A percentile compares a stretch with the other conserved stretches of the same genome.
Evolutionary conservation across 1,140 invertebrate species (phyloP).

Genomic region (Drosophila malerkotliana): DNA sequence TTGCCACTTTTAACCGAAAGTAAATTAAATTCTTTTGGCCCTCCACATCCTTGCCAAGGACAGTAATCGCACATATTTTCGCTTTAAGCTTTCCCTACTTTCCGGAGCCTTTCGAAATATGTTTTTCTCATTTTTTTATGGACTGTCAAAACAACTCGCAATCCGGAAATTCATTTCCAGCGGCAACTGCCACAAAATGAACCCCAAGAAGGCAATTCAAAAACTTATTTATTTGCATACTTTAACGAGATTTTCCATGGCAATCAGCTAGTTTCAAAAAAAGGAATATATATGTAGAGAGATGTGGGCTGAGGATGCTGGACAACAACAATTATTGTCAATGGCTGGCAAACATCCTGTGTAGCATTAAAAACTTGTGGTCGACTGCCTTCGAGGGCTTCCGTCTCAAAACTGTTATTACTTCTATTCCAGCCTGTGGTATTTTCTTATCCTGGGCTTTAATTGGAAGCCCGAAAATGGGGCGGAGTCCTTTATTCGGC

Average conservation of each 20-base stretch:
- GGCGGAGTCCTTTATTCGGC: neutral
- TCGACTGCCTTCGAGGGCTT: constrained; percentile 46
- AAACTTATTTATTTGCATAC: constrained; percentile 53
- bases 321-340: constrained; percentile 67
- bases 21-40: constrained; percentile 66
- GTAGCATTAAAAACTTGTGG: constrained; percentile 51
- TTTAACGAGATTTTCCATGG: constrained; percentile 35
- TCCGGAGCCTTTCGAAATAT: neutral
- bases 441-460: constrained; percentile 38
- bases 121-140: constrained; percentile 3
- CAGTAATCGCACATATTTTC: constrained; percentile 44
- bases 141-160: constrained; percentile 5
- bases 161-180: constrained; percentile 8
- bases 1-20: constrained; percentile 63
- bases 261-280: constrained; percentile 29
- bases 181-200: constrained; percentile 10
- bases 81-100: constrained; percentile 1
- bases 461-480: constrained; percentile 15
- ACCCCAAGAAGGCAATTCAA: constrained; percentile 17
- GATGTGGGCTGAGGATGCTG: constrained; percentile 3
- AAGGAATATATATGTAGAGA: constrained; percentile 12
- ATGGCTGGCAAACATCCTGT: constrained; percentile 53
- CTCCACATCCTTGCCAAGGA: neutral
- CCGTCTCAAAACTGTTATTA: constrained; percentile 47
- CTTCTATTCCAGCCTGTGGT: constrained; percentile 32